These are phyloP conservation scores for Sebastes trivittatus DNA, from an alignment of 2,797 vertebrate species.

Conservation along the genomic window DNA sequence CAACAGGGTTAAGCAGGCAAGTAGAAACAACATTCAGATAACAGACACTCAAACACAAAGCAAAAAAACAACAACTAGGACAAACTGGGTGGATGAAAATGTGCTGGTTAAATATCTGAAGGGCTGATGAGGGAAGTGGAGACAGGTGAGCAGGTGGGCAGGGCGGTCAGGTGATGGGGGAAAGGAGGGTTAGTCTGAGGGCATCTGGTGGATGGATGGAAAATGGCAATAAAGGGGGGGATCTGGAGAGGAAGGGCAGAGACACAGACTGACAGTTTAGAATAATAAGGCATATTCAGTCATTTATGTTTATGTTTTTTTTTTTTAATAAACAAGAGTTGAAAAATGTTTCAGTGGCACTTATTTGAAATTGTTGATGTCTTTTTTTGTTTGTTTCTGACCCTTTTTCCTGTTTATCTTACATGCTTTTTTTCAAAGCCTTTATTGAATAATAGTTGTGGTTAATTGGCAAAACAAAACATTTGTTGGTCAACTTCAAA, in stretches of 20 bases:
- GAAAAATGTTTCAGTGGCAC: no score
- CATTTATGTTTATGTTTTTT: no score
- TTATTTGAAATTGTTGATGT: no score
- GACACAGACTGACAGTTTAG: neutral
- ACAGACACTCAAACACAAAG: neutral
- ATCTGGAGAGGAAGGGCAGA: neutral
- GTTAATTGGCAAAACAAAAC: no score
- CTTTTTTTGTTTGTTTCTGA: neutral
- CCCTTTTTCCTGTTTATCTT: neutral
- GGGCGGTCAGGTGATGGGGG: neutral
- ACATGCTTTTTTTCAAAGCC: no score
- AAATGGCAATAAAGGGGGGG: neutral
- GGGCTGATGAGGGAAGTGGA: neutral
- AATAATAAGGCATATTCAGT: neutral
- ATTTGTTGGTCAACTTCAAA: no score
- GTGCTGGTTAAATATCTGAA: neutral
- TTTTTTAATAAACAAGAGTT: no score
- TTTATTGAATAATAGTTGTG: no score
- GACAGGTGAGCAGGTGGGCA: no score
- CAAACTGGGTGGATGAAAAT: rapidly evolving
- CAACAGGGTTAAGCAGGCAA: no score
- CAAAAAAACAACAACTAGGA: neutral
- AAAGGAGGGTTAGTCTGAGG: neutral
- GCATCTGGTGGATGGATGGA: neutral
- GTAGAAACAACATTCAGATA: neutral